Evolutionary conservation across 2,797 vertebrate genomes (phyloP).

Genomic region (Syndactyla subalaris): DNA sequence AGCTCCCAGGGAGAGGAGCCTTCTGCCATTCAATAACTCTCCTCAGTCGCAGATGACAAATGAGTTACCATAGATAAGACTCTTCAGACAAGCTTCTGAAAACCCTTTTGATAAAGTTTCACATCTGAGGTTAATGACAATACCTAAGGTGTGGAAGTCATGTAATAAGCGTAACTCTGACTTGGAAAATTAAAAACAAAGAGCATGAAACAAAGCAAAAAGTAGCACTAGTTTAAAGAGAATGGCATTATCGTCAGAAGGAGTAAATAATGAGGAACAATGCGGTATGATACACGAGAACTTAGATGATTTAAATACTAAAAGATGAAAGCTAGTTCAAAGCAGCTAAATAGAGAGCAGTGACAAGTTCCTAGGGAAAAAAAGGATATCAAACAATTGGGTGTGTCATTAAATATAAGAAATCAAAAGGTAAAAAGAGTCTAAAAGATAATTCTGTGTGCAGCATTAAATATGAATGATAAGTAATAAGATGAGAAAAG

Average conservation of each 20-base stretch:
- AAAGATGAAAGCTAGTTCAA: constrained; percentile 79
- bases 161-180: constrained; percentile 62
- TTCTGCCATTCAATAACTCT: constrained; percentile 13
- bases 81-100: constrained; percentile 40
- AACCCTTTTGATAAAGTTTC: constrained; percentile 53
- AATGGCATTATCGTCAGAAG: constrained; percentile 59
- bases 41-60: not conserved
- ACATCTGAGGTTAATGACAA: constrained; percentile 55
- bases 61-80: not conserved
- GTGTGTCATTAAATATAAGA: constrained; percentile 66
- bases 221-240: constrained; percentile 61
- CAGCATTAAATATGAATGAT: constrained; percentile 75
- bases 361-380: constrained; percentile 66
- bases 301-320: constrained; percentile 69
- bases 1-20: constrained; percentile 47
- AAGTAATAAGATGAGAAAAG: constrained; percentile 72
- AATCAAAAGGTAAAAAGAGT: constrained; percentile 73
- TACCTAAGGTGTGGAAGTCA: constrained; percentile 63
- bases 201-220: constrained; percentile 52
- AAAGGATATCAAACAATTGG: constrained; percentile 72
- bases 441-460: constrained; percentile 72
- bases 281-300: constrained; percentile 28
- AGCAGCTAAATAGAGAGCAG: constrained; percentile 67
- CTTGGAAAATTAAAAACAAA: constrained; percentile 75
- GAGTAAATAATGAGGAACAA: constrained; percentile 74